Evolutionary conservation across 2,113 vertebrate species (phyloP).

Genomic region (Colistium nudipinnis): DNA sequence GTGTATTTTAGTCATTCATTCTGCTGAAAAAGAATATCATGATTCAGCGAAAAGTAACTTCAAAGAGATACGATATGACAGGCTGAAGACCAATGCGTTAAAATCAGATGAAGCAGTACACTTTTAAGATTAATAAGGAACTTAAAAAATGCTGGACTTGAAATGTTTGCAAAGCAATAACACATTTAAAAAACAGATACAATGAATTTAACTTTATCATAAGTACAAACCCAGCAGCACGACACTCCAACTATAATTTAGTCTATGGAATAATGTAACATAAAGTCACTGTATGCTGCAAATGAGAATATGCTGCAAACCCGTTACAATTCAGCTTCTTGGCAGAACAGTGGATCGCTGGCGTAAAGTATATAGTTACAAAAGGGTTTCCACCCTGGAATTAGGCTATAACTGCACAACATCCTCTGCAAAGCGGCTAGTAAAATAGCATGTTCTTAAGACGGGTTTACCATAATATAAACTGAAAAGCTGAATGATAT

Average conservation of each 20-base stretch:
- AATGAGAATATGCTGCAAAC: not conserved
- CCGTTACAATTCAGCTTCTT: slow-evolving; percentile 11
- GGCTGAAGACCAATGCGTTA: not conserved
- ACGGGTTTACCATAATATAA: not conserved
- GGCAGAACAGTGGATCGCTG: slow-evolving; percentile 4
- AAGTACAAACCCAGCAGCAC: not conserved
- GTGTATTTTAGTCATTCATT: too few species aligned
- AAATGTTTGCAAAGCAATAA: not conserved
- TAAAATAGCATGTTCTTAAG: slow-evolving; percentile 10
- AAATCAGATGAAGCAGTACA: not conserved
- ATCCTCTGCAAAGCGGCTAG: slow-evolving; percentile 4
- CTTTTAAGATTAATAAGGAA: too few species aligned
- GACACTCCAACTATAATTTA: slow-evolving; percentile 6
- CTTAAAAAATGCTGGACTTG: not conserved
- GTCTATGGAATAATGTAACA: not conserved
- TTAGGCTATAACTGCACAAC: slow-evolving; percentile 27
- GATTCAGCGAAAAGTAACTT: too few species aligned
- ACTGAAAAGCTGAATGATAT: not conserved
- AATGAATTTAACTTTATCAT: not conserved
- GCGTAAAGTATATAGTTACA: slow-evolving; percentile 18
- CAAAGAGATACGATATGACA: too few species aligned
- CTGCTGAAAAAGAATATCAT: too few species aligned
- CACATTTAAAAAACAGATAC: not conserved
- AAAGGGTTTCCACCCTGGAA: slow-evolving; percentile 44
- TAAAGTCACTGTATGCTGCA: not conserved